Base-by-base conservation (phyloP, 2,113 vertebrate species). In the Apteryx mantelli region DNA sequence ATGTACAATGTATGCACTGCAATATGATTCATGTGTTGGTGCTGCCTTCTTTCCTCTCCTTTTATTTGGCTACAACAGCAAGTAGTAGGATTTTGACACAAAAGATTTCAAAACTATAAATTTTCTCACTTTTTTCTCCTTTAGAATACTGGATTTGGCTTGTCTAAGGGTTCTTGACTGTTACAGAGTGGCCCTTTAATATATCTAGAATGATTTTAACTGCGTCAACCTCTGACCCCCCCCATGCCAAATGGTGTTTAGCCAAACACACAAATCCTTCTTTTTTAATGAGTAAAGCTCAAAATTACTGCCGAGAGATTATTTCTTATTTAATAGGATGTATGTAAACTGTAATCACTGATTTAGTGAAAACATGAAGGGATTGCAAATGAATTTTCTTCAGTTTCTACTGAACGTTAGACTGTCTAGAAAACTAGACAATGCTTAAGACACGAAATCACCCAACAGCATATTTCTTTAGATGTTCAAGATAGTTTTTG, bases 1-100 rank as follows among this genome's bases (percentile, higher is more conserved):
- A 11, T 14, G 7, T 2, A 0, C 36, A 38, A 15, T 11, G 2
- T 46, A 42, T 87, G 55, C 7, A 9, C 3, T 60, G 11, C 20
- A 71, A 7, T 40, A 30, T 11, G 25, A 68, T 79, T 79, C 8
- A 3, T 58, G 5, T 65, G 17, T 22, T 2, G 3, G 9, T 52
- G 7, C 44, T 66, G 25, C 40, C 48, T 69, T 74, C 7, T 63
- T 53, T 94, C 40, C 38, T 77, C 7, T 83, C 36, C 17, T 73
- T 77, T n/a, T 65, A 19, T 61, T 28, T 65, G 19, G 9, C 56
- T 86, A 38, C 7, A 24, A 56, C 9, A 40, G 14, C 4, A 65
- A 30, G 7, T 36, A 13, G 15, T 55, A 86, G 40, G n/a, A 81
- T 42, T 81, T 93, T 65, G 4, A 9, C 4, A 5, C 13, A 42